Evolutionary conservation across 2,888 invertebrate genomes (phyloP).

Genomic region (Phymatocera aterrima): DNA sequence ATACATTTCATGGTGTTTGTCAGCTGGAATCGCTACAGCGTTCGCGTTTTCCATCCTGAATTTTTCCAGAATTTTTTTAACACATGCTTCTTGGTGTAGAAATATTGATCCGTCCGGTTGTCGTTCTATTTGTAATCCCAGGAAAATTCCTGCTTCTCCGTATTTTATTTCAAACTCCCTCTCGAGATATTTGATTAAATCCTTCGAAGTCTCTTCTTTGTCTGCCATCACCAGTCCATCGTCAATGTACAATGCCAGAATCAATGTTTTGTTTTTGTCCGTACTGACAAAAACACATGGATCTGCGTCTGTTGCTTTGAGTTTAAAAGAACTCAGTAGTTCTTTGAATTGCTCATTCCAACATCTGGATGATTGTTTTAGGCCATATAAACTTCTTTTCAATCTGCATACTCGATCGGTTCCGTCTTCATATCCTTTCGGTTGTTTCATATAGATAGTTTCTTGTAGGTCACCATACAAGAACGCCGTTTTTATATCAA

Average conservation of each 20-base stretch:
- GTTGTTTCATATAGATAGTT: conserved; percentile 45
- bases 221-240: conserved; percentile 40
- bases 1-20: not conserved
- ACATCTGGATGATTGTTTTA: conserved; percentile 49
- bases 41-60: conserved; percentile 46
- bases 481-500: conserved; percentile 22
- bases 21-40: conserved; percentile 33
- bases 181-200: not conserved
- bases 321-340: conserved; percentile 38
- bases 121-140: conserved; percentile 46
- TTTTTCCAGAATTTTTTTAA: conserved; percentile 37
- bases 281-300: conserved; percentile 32
- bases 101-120: not conserved
- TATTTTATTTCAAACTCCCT: conserved; percentile 45
- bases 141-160: conserved; percentile 39
- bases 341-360: conserved; percentile 47
- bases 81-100: too few species aligned
- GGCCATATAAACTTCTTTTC: conserved; percentile 40
- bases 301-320: conserved; percentile 5
- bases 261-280: conserved; percentile 19
- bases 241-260: conserved; percentile 49
- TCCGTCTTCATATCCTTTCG: conserved; percentile 40
- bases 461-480: conserved; percentile 10
- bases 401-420: conserved; percentile 37
- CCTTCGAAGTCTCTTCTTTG: conserved; percentile 6